Conservation (phyloP, 2,113 vertebrate species). For the Lutjanus erythropterus region DNA sequence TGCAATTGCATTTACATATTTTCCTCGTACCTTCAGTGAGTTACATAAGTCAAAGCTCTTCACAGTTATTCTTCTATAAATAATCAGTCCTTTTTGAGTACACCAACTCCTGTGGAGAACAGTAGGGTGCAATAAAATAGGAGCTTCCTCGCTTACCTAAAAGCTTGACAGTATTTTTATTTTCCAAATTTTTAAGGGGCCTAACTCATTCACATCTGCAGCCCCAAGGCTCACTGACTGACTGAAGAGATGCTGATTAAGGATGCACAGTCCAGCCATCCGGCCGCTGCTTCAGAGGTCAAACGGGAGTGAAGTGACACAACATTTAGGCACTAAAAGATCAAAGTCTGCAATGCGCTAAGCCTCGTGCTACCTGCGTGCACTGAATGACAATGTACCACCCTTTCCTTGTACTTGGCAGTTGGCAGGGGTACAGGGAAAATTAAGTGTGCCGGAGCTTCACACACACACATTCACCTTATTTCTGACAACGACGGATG, state of each 20-base stretch:
- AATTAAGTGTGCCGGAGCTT: slow-evolving; percentile 41
- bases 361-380: slow-evolving; percentile 54
- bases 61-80: slow-evolving; percentile 58
- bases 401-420: slow-evolving; percentile 43
- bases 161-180: slow-evolving; percentile 20
- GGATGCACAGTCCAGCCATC: slow-evolving; percentile 3
- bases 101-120: slow-evolving; percentile 28
- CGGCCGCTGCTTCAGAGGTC: slow-evolving; percentile 50
- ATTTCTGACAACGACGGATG: slow-evolving; percentile 32
- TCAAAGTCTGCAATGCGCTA: slow-evolving; percentile 74
- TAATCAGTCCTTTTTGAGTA: slow-evolving; percentile 43
- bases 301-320: slow-evolving; percentile 51
- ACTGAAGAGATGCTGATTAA: slow-evolving; percentile 26
- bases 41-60: slow-evolving; percentile 64
- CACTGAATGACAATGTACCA: slow-evolving; percentile 56
- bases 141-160: slow-evolving; percentile 39
- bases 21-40: slow-evolving; percentile 22
- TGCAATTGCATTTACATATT: slow-evolving; percentile 50
- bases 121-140: slow-evolving; percentile 1
- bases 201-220: slow-evolving; percentile 26
- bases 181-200: slow-evolving; percentile 35
- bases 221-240: not conserved
- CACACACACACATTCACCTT: slow-evolving; percentile 23
- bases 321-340: slow-evolving; percentile 62
- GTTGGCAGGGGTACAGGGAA: slow-evolving; percentile 43